These are phyloP conservation scores for Endomychus coccineus DNA, from an alignment of 2,888 invertebrate genomes.

Conservation along the genomic window DNA sequence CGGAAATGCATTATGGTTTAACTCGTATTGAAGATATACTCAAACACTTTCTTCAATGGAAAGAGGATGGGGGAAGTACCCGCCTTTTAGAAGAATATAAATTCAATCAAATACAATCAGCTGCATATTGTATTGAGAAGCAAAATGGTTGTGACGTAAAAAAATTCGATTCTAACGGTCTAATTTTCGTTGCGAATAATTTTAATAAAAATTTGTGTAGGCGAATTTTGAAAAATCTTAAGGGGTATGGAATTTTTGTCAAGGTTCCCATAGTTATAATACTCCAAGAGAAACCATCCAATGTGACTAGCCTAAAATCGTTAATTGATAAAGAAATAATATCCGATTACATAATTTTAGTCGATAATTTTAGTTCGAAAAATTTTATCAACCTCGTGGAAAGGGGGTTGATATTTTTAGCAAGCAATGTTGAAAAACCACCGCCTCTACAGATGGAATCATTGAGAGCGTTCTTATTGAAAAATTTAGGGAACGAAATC, in stretches of 20 bases:
- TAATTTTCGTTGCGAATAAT: conserved; percentile 36
- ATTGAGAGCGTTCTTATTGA: conserved; percentile 49
- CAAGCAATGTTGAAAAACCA: conserved; percentile 45
- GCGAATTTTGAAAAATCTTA: conserved; percentile 29
- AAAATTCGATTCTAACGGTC: conserved; percentile 32
- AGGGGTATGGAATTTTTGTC: conserved; percentile 29
- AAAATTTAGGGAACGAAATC: conserved; percentile 54
- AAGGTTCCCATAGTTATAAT: conserved; percentile 36
- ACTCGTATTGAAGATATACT: conserved; percentile 25
- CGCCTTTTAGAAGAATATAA: conserved; percentile 33
- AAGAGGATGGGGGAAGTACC: conserved; percentile 32
- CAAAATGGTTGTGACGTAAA: conserved; percentile 25
- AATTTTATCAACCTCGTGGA: conserved; percentile 26
- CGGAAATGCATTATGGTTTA: conserved; percentile 40
- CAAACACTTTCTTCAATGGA: conserved; percentile 29
- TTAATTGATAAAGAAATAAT: conserved; percentile 27
- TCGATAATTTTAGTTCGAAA: conserved; percentile 24
- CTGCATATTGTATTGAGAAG: conserved; percentile 37
- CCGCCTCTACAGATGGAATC: conserved; percentile 54
- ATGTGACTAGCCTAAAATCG: conserved; percentile 19
- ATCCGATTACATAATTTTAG: conserved; percentile 29
- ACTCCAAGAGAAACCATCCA: conserved; percentile 23
- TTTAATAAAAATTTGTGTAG: conserved; percentile 28
- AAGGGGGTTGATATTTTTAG: conserved; percentile 43
- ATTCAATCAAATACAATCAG: conserved; percentile 21